Conservation (phyloP, 2,797 vertebrate genomes). For the Amphiprion clarkii region DNA sequence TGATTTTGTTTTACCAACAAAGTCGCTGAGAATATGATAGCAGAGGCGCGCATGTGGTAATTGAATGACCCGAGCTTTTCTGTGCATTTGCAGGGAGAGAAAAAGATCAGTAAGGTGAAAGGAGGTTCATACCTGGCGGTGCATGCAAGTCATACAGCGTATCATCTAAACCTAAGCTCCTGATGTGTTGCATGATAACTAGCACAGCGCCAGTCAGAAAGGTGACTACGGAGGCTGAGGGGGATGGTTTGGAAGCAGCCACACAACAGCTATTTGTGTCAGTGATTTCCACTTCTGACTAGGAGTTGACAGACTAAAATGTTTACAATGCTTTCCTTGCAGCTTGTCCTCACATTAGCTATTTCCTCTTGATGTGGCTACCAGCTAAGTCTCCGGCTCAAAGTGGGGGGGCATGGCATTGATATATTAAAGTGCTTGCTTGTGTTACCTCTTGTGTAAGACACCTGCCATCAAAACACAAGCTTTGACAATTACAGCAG, state of each 20-base stretch:
- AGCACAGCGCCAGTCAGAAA: conserved; percentile 72
- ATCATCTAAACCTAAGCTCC: conserved; percentile 65
- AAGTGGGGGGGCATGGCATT: conserved; percentile 47
- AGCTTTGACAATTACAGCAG: conserved; percentile 70
- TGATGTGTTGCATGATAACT: conserved; percentile 78
- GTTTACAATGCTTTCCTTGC: conserved; percentile 71
- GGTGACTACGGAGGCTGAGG: conserved; percentile 77
- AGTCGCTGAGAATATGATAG: conserved; percentile 19
- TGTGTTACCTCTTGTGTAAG: conserved; percentile 50
- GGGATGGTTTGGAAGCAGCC: conserved; percentile 75
- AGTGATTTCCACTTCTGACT: conserved; percentile 74
- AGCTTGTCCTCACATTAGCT: conserved; percentile 69
- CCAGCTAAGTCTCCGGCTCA: conserved; percentile 33
- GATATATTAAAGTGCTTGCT: conserved; percentile 71
- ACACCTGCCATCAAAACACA: conserved; percentile 70
- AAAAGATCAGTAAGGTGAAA: conserved; percentile 27
- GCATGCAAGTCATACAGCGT: conserved; percentile 42
- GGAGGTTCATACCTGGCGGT: conserved; percentile 42
- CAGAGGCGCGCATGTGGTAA: conserved; percentile 38
- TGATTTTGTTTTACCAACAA: conserved; percentile 20
- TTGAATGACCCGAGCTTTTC: conserved; percentile 42
- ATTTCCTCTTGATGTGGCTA: conserved; percentile 59
- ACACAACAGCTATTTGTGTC: conserved; percentile 83
- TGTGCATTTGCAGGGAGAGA: conserved; percentile 30
- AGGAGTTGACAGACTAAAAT: conserved; percentile 77